Evolutionary conservation across 2,797 vertebrate species (phyloP).

Genomic region (Bovichtus diacanthus): DNA sequence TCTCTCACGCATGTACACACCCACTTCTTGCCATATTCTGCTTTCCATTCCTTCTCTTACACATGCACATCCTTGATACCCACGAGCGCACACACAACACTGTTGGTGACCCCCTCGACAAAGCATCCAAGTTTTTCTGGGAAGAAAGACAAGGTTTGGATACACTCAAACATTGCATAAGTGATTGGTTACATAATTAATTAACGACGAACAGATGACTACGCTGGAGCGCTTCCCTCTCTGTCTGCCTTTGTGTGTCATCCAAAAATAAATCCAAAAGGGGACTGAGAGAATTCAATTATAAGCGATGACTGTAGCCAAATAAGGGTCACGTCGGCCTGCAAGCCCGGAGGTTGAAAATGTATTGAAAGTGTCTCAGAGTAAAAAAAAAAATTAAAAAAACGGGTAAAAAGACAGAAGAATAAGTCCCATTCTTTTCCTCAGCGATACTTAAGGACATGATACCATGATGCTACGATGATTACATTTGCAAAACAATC

Average conservation of each 20-base stretch:
- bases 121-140: neutral
- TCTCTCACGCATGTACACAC: slow-evolving; percentile 42
- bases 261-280: slow-evolving; percentile 56
- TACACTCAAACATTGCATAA: slow-evolving; percentile 29
- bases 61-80: neutral
- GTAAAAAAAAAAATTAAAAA: neutral
- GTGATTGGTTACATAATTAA: slow-evolving; percentile 57
- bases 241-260: slow-evolving; percentile 35
- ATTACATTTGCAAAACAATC: slow-evolving; percentile 9
- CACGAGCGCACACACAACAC: neutral
- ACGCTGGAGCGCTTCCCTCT: slow-evolving; percentile 24
- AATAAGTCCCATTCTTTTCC: neutral
- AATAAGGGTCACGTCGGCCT: neutral
- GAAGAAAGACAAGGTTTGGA: neutral
- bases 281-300: slow-evolving; percentile 33
- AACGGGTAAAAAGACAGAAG: too few species aligned
- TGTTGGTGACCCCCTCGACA: neutral
- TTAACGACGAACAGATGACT: slow-evolving; percentile 36
- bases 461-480: neutral
- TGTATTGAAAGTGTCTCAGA: too few species aligned
- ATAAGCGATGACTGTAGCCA: slow-evolving; percentile 29
- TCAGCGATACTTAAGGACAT: neutral
- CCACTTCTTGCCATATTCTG: slow-evolving; percentile 4
- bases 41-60: neutral
- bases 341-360: neutral